phyloP scores from a whole-genome alignment of 2,113 vertebrate genomes.

The Oreochromis spilurus region DNA sequence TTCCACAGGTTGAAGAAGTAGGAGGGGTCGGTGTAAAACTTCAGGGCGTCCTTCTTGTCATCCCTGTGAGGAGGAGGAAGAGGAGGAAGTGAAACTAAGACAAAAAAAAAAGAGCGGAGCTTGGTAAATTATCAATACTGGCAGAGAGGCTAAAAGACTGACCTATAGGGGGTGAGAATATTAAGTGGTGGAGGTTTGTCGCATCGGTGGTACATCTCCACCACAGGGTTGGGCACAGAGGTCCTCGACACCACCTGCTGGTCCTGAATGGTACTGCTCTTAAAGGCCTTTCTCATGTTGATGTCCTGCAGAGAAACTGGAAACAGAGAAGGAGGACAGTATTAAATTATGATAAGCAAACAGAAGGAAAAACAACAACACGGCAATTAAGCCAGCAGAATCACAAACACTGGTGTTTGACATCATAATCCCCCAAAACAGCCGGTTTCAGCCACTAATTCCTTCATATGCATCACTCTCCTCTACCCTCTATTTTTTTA shows the following conservation, averaged over 20 bases:
- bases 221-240: conserved; percentile 87
- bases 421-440: conserved; percentile 1
- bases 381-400: background rate
- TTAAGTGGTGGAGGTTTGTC: conserved; percentile 90
- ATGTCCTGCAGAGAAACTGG: conserved; percentile 90
- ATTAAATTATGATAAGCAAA: background rate
- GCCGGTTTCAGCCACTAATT: background rate
- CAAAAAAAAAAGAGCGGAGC: rapidly evolving
- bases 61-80: conserved; percentile 66
- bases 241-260: conserved; percentile 90
- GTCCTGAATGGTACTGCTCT: conserved; percentile 89
- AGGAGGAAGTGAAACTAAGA: background rate
- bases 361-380: background rate
- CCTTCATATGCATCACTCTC: background rate
- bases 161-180: conserved; percentile 90
- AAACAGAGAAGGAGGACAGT: background rate
- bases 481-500: background rate
- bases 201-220: conserved; percentile 89
- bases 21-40: conserved; percentile 91
- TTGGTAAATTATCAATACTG: background rate
- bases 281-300: conserved; percentile 94
- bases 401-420: background rate
- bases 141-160: background rate
- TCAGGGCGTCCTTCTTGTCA: conserved; percentile 88
- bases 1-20: conserved; percentile 96